Evolutionary conservation across 1,140 invertebrate genomes (phyloP), one percentile per base, ranked within the genome.

Genomic region (Papilio polytes): DNA sequence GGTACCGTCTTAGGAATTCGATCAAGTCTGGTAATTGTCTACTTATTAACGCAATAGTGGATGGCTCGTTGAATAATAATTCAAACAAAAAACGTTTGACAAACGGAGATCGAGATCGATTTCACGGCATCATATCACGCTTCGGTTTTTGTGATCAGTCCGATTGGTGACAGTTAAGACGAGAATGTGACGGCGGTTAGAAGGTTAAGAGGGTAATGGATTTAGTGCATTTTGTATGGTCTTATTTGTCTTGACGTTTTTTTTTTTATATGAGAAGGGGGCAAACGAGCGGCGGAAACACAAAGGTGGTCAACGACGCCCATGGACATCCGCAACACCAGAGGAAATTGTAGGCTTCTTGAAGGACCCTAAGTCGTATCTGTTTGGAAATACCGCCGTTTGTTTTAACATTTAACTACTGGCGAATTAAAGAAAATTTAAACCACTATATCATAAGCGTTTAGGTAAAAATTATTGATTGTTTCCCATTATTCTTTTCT

Each of bases 111-210:
- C 72, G 56, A 22, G 48, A 78, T 73, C 74, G 59, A 80, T 82
- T 86, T 85, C 80, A 81, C 76, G 84, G 74, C 59, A 20, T 78
- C 74, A 72, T 56, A 70, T 82, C 56, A 77, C 13, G 26, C 63
- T 81, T 59, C 77, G 53, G 46, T 70, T 81, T 66, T 80, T 80
- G 63, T 70, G 59, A 26, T 13, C 22, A 70, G 22, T 70, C 26
- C 22, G 6, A 70, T 70, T 70, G 63, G 63, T 70, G 63, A 70
- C 63, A 70, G 63, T 70, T 36, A 13, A 26, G 63, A 41, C 26
- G 2, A 26, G 26, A 70, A 36, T 70, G 59, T 66, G 63, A 70
- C 26, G 63, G 63, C 63, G 22, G 63, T 70, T 70, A 70, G 22
- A 70, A 70, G 63, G 63, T 70, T 70, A 70, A 7, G 22, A 36